Conservation (phyloP, 2,888 invertebrate genomes). For the Halocaridina rubra region DNA sequence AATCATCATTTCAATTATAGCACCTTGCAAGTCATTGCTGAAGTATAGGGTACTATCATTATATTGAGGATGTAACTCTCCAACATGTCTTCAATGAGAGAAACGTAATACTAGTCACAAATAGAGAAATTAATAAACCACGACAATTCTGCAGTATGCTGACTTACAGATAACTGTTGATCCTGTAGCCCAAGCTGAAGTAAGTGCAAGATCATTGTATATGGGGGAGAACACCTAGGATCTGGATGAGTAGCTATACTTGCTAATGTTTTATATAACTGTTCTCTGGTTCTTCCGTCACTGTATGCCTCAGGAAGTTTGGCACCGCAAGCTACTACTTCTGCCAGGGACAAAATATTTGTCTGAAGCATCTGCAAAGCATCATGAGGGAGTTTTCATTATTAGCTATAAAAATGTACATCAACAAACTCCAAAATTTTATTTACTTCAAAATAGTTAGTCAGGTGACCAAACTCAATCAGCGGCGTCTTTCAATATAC, state of each 20-base stretch:
- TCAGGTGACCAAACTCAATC: no score
- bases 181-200: slow-evolving; percentile 4
- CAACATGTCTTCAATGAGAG: no score
- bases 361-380: not conserved
- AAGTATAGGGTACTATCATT: no score
- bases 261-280: slow-evolving; percentile 10
- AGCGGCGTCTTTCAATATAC: not conserved
- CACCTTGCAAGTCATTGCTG: no score
- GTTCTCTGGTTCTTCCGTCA: not conserved
- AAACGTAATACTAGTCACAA: no score
- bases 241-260: slow-evolving; percentile 20
- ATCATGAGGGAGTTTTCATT: no score
- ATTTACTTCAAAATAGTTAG: no score
- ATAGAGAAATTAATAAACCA: no score
- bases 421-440: not conserved
- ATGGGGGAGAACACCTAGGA: not conserved
- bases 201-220: slow-evolving; percentile 8
- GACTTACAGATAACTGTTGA: not conserved
- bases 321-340: not conserved
- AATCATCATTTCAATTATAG: no score
- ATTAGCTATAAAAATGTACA: not conserved
- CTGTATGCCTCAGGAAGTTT: not conserved
- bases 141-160: no score
- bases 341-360: not conserved
- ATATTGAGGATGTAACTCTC: no score